phyloP scores from a whole-genome alignment of 92 coral and sea anemone genomes.

The Plumapathes pennacea region DNA sequence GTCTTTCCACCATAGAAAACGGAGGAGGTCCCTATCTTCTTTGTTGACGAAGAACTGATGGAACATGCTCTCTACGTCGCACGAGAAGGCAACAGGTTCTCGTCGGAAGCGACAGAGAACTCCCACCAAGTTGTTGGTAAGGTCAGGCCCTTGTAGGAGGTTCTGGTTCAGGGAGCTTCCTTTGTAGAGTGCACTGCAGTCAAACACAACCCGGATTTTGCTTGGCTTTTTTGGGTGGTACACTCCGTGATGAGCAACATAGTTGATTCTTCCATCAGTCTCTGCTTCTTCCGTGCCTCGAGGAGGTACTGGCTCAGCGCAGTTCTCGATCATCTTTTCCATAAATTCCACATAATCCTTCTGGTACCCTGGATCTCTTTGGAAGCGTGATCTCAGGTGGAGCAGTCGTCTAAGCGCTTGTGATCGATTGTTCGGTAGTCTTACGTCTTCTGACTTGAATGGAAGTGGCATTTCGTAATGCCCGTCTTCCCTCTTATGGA shows the following conservation, averaged over 20 bases:
- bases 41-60: conserved; percentile 43
- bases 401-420: conserved; percentile 37
- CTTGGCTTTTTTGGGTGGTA: conserved; percentile 31
- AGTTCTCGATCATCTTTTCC: conserved; percentile 17
- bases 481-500: conserved; percentile 25
- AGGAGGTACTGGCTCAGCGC: conserved; percentile 28
- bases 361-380: conserved; percentile 9
- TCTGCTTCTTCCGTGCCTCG: not conserved
- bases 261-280: conserved; percentile 21
- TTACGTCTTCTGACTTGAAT: conserved; percentile 1
- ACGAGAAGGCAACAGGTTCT: conserved; percentile 22
- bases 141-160: conserved; percentile 29
- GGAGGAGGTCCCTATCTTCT: conserved; percentile 42
- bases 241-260: conserved; percentile 49
- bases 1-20: conserved; percentile 55
- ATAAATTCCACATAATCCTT: conserved; percentile 27
- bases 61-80: conserved; percentile 36
- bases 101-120: conserved; percentile 35
- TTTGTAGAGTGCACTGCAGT: conserved; percentile 16
- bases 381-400: conserved; percentile 17
- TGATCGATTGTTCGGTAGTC: conserved; percentile 31
- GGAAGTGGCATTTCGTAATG: conserved; percentile 50
- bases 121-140: conserved; percentile 30
- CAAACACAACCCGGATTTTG: conserved; percentile 40
- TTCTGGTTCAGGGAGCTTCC: conserved; percentile 26